Percentiles rank a stretch among this genome's conserved stretches.
Conservation (phyloP, 2,888 invertebrate genomes). For the Microplitis manilae region DNA sequence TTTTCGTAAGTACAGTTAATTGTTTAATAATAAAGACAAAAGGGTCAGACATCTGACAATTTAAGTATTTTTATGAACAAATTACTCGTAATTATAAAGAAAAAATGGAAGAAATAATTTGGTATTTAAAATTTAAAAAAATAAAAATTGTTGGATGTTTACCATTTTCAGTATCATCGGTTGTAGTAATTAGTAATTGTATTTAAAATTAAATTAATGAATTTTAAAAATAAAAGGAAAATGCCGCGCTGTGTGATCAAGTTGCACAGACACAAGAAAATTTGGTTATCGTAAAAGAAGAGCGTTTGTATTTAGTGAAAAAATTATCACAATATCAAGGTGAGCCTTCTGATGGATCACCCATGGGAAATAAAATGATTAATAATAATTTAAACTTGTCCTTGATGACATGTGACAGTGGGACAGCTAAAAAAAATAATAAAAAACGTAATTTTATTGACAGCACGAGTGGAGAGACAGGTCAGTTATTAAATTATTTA, state of each 20-base stretch:
- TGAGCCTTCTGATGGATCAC: slow-evolving; percentile 60
- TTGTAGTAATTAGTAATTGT: neutral
- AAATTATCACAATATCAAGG: slow-evolving; percentile 80
- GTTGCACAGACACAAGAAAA: slow-evolving; percentile 88
- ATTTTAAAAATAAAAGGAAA: slow-evolving; percentile 76
- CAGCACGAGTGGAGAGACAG: slow-evolving; percentile 43
- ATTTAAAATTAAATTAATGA: neutral
- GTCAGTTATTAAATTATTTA: slow-evolving; percentile 18
- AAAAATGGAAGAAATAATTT: no score
- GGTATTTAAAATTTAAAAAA: no score
- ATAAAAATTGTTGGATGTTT: no score
- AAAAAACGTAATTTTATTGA: slow-evolving; percentile 63
- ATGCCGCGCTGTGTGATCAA: slow-evolving; percentile 90
- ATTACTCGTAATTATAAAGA: no score
- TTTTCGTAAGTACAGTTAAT: slow-evolving; percentile 75
- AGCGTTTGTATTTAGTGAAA: slow-evolving; percentile 84
- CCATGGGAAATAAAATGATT: slow-evolving; percentile 57
- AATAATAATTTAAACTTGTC: slow-evolving; percentile 56
- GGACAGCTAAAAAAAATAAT: slow-evolving; percentile 61
- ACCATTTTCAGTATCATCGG: no score
- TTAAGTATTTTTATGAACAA: no score
- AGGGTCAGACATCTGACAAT: no score
- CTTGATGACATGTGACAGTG: slow-evolving; percentile 55
- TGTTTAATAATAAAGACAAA: neutral
- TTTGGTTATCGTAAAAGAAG: slow-evolving; percentile 85